Evolutionary conservation across 1,140 invertebrate genomes (phyloP), one percentile per base, ranked within the genome.

Genomic region (Telenomus remus): DNA sequence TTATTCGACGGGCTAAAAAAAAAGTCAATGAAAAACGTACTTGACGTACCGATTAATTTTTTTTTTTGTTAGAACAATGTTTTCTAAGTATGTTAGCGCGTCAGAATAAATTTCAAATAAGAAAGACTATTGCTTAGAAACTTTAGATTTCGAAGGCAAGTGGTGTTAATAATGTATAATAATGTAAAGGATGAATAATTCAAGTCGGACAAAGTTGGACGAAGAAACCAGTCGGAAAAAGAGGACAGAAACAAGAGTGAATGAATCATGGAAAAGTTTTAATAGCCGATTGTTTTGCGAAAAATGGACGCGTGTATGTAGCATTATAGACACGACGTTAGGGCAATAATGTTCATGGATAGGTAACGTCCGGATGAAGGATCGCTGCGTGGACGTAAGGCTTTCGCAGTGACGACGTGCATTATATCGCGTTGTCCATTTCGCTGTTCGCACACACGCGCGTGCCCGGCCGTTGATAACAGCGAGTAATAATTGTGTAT

Each of bases 401-500:
- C 47, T 68, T 27, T 51, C 15, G 11, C 19, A 37, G 59, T 39
- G 76, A 69, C 53, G 64, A 64, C 64, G 65, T 49, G 69, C 54
- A 53, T 73, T 69, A 50, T 48, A 72, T 44, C 63, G 63, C 33
- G 33, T 37, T 39, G 64, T 69, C 54, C 59, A 49, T 68, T 71
- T 53, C 47, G 47, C 49, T 27, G 54, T 27, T 59, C 60, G 61
- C 76, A 66, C 66, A 55, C 51, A 53, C 49, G 57, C 66, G 35
- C 50, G 54, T 61, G 48, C 63, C 48, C 37, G 35, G 8, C 35
- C 57, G 16, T 42, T 73, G 68, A 76, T 76, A 79, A 79, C 68
- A 63, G 64, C 61, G 64, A 79, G 79, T 82, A 85, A 82, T 86
- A 85, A 86, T 84, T 81, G 82, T 64, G 63, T 69, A 76, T 76